Percentiles rank a stretch among this genome's conserved stretches.
Evolutionary conservation across 2,888 invertebrate genomes (phyloP).

Genomic region (Trichacis sp.): DNA sequence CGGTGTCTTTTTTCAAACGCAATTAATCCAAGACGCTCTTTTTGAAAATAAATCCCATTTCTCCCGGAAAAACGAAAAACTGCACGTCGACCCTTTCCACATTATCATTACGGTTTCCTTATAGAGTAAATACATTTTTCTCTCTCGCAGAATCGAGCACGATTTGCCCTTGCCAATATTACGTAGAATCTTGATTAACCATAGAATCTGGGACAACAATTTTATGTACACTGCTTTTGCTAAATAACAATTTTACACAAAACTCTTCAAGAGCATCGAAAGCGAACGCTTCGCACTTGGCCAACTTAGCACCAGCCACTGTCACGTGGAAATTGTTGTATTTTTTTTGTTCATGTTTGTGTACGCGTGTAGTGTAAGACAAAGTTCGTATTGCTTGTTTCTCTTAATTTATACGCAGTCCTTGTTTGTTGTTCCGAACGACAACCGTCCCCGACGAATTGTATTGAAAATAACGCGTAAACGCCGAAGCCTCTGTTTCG

Average conservation of each 20-base stretch:
- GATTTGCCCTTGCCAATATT: not conserved
- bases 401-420: conserved; percentile 32
- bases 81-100: no score
- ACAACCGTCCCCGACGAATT: conserved; percentile 30
- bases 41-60: no score
- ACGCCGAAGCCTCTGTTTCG: conserved; percentile 28
- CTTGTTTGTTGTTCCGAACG: conserved; percentile 18
- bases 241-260: conserved; percentile 10
- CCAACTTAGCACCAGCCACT: conserved; percentile 36
- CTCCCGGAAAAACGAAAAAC: no score
- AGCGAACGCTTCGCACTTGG: conserved; percentile 17
- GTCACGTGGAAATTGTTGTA: conserved; percentile 24
- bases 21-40: no score
- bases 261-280: not conserved
- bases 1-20: conserved; percentile 27
- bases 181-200: not conserved
- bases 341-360: conserved; percentile 22
- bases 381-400: conserved; percentile 42
- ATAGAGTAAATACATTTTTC: not conserved
- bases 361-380: conserved; percentile 24
- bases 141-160: not conserved
- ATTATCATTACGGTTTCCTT: no score
- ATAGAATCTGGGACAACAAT: not conserved
- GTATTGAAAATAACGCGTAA: conserved; percentile 23
- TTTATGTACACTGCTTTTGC: not conserved